Evolutionary conservation across 2,888 invertebrate genomes (phyloP).

Genomic region (Tholera decimalis): DNA sequence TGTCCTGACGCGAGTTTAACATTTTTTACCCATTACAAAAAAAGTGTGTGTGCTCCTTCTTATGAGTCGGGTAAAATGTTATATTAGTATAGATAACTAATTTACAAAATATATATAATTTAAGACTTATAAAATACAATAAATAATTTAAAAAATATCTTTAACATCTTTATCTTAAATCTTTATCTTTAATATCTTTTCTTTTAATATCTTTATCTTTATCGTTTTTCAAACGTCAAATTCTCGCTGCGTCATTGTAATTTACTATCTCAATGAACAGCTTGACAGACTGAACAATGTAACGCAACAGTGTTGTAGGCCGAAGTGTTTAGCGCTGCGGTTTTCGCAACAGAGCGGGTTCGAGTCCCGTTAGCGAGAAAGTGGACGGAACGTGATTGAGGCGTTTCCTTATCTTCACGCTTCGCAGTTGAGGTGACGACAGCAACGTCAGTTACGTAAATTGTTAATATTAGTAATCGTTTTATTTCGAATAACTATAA

Average conservation of each 20-base stretch:
- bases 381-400: conserved; percentile 61
- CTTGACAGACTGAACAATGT: conserved; percentile 19
- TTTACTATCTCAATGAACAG: conserved; percentile 3
- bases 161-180: no score
- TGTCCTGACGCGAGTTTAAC: no score
- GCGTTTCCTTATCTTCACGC: conserved; percentile 55
- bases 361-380: conserved; percentile 63
- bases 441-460: conserved; percentile 25
- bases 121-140: no score
- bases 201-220: background rate
- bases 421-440: conserved; percentile 17
- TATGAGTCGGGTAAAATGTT: no score
- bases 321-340: conserved; percentile 36
- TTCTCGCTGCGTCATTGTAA: background rate
- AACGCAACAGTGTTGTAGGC: conserved; percentile 22
- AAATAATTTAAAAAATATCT: no score
- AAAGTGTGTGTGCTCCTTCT: no score
- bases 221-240: background rate
- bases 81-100: no score
- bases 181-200: no score
- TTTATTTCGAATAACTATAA: no score
- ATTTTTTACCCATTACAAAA: no score
- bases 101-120: no score
- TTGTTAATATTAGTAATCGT: background rate
- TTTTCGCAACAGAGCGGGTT: conserved; percentile 61